Base-by-base conservation (phyloP, 2,888 invertebrate genomes). In the Tinea trinotella region DNA sequence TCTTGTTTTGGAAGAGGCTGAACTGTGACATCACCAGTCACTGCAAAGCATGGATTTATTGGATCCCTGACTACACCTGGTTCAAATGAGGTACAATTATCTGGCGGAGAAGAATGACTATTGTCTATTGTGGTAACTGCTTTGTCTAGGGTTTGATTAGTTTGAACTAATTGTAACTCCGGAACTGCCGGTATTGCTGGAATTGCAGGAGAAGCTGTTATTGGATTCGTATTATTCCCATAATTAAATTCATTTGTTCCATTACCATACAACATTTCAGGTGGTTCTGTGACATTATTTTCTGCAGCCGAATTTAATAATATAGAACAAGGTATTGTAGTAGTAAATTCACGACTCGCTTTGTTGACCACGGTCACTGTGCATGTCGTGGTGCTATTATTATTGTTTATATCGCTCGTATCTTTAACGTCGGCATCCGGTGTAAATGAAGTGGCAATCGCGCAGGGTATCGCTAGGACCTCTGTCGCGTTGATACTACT, bases 381-480 rank as follows among this genome's bases (percentile, higher is more conserved):
- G 61, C 87, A 87, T 64, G 83, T 83, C 1, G 85, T 84, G 49
- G 68, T 75, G 58, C 83, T 80, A 4, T 66, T 63, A 22, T 67
- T 59, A 55, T 69, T 70, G 35, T 71, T 66, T 36, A 35, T 65
- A 44, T 61, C 59, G 55, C 67, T 65, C 6, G 68, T 60, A 35
- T 77, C 73, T 61, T 84, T 81, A 3, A 82, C 70, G 57, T 82
- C 74, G 40, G 83, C 76, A 22, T 86, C 78, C 4, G 85, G 85
- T 5, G 78, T 73, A 61, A 87, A 87, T 1, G 87, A 87, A 18
- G 87, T 82, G 49, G 87, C 87, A 15, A 87, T 86, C 17, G 85
- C 74, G 64, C 87, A 87, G 7, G 87, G 87, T 62, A 87, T 86
- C 2, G 76, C 80, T 17, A 86, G 64, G 10, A 87, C 70, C 69